Conservation (phyloP, 1,140 invertebrate genomes). For the Apis dorsata region DNA sequence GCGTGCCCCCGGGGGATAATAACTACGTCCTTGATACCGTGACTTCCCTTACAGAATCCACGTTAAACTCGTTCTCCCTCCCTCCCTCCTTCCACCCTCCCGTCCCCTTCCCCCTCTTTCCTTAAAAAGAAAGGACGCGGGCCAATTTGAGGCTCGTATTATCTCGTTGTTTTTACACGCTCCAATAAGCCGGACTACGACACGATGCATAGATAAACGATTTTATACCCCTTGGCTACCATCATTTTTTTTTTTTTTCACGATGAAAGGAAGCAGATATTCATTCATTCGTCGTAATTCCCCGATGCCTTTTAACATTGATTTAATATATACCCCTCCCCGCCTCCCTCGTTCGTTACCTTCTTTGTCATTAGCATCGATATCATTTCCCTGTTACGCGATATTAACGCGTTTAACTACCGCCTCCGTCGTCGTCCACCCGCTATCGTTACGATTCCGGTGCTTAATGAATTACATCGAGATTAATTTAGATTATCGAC, state of each 20-base stretch:
- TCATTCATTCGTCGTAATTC: conserved; percentile 8
- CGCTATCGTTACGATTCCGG: not conserved
- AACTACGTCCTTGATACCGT: conserved; percentile 74
- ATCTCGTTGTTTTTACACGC: conserved; percentile 54
- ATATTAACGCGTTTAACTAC: conserved; percentile 1
- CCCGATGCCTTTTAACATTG: conserved; percentile 15
- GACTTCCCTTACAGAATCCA: conserved; percentile 56
- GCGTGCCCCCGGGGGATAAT: conserved; percentile 75
- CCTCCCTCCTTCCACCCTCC: not conserved
- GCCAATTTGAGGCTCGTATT: conserved; percentile 59
- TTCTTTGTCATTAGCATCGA: conserved; percentile 5
- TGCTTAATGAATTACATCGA: conserved; percentile 6
- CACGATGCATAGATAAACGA: conserved; percentile 20
- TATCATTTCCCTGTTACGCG: not conserved
- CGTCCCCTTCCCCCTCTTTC: conserved; percentile 27
- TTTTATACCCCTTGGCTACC: not conserved
- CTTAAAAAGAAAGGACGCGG: conserved; percentile 55
- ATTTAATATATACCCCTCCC: not conserved
- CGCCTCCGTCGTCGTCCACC: not conserved
- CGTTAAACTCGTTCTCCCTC: conserved; percentile 51
- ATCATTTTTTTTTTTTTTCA: not conserved
- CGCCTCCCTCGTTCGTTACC: not conserved
- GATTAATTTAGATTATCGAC: not conserved
- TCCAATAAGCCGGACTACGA: conserved; percentile 30
- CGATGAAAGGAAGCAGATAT: not conserved